Evolutionary conservation across 1,140 invertebrate species (phyloP).

Genomic region (Musca domestica): DNA sequence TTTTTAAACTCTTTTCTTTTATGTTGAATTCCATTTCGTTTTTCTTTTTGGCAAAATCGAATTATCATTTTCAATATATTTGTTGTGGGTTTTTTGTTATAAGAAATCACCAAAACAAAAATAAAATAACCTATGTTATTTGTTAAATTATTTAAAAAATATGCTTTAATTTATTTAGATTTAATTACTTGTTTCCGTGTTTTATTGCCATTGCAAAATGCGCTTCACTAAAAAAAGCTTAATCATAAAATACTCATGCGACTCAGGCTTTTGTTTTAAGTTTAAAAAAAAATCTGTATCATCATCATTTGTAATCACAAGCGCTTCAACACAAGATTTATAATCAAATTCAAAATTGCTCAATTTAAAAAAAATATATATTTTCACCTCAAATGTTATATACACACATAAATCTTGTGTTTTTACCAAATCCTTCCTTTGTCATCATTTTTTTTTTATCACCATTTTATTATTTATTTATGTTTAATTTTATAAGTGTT

Average conservation of each 20-base stretch:
- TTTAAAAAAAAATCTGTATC: too few relatives aligned
- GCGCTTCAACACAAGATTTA: neutral
- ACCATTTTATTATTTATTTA: too few relatives aligned
- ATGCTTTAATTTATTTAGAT: neutral
- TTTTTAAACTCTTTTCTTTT: constrained; percentile 10
- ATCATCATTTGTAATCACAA: neutral
- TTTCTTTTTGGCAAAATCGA: neutral
- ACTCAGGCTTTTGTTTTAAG: constrained; percentile 28
- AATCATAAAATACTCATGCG: constrained; percentile 55
- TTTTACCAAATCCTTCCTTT: neutral
- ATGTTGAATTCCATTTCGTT: neutral
- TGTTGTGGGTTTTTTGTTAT: neutral
- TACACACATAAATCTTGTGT: constrained; percentile 28
- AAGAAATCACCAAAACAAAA: neutral
- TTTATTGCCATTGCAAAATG: constrained; percentile 11
- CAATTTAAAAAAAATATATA: constrained; percentile 16
- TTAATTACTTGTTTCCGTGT: neutral
- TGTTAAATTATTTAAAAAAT: constrained; percentile 2
- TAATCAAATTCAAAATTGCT: too few relatives aligned
- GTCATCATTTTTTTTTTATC: too few relatives aligned
- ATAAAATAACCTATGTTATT: neutral
- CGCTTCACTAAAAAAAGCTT: constrained; percentile 53
- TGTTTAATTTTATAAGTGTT: too few relatives aligned
- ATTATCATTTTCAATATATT: neutral
- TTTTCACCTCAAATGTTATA: constrained; percentile 27